Percentiles rank a stretch among this genome's conserved stretches.
These are phyloP conservation scores for Hoplodrina ambigua DNA, from an alignment of 2,888 invertebrate species.

Conservation along the genomic window DNA sequence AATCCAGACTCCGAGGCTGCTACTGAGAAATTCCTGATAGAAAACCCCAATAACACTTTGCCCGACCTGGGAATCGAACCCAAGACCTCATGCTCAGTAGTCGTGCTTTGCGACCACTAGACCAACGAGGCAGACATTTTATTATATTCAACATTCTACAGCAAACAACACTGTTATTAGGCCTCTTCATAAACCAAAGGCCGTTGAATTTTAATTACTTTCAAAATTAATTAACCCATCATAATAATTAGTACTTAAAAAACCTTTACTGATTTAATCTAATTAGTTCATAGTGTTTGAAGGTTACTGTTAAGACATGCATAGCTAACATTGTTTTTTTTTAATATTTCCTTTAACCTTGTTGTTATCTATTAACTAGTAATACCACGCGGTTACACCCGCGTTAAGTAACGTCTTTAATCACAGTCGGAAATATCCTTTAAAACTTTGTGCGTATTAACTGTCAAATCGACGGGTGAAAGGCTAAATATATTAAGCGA, in stretches of 20 bases:
- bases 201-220: constrained; percentile 2
- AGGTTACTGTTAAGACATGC: constrained; percentile 55
- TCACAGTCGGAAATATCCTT: no score
- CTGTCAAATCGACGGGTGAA: no score
- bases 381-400: background rate
- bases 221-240: constrained; percentile 9
- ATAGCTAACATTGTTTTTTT: constrained; percentile 29
- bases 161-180: background rate
- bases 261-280: constrained; percentile 9
- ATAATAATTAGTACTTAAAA: background rate
- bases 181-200: background rate
- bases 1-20: no score
- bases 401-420: no score
- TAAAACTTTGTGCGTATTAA: no score
- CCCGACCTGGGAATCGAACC: no score
- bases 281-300: constrained; percentile 31
- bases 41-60: no score
- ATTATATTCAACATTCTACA: background rate
- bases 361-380: constrained; percentile 36
- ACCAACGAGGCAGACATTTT: no score
- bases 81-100: no score
- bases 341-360: constrained; percentile 62
- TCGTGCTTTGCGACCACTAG: no score
- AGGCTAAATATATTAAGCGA: no score
- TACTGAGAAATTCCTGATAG: no score